Evolutionary conservation across 2,113 vertebrate species (phyloP).

Genomic region (Sardina pilchardus): DNA sequence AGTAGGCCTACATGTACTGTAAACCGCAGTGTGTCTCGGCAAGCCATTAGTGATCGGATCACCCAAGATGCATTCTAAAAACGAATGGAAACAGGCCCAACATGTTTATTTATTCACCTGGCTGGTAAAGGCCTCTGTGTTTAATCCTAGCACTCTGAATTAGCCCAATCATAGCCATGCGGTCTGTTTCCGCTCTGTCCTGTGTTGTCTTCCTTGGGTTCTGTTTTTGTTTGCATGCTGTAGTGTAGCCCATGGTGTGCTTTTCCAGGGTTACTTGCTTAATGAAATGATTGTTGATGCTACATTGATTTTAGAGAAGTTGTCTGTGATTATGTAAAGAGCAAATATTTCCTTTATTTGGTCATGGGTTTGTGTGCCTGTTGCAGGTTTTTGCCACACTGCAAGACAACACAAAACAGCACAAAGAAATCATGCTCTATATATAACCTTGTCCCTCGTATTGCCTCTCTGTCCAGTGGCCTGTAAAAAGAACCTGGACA

Average conservation of each 20-base stretch:
- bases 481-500: conserved; percentile 95
- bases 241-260: background rate
- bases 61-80: too few relatives aligned
- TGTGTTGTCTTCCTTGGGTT: background rate
- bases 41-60: too few relatives aligned
- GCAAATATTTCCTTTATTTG: background rate
- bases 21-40: too few relatives aligned
- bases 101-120: background rate
- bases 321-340: background rate
- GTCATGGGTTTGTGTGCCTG: background rate
- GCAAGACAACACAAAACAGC: background rate
- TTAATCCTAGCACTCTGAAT: background rate
- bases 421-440: too few relatives aligned
- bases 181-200: background rate
- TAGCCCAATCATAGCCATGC: background rate
- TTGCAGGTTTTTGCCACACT: background rate
- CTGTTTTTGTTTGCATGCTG: background rate
- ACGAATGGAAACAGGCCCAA: too few relatives aligned
- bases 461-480: conserved; percentile 74
- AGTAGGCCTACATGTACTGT: too few relatives aligned
- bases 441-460: background rate
- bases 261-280: background rate
- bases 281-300: background rate
- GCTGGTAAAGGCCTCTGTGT: background rate
- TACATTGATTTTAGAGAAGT: background rate